These are phyloP conservation scores for Muntiacus muntjak DNA, from an alignment of 2,113 vertebrate genomes.

Conservation along the genomic window DNA sequence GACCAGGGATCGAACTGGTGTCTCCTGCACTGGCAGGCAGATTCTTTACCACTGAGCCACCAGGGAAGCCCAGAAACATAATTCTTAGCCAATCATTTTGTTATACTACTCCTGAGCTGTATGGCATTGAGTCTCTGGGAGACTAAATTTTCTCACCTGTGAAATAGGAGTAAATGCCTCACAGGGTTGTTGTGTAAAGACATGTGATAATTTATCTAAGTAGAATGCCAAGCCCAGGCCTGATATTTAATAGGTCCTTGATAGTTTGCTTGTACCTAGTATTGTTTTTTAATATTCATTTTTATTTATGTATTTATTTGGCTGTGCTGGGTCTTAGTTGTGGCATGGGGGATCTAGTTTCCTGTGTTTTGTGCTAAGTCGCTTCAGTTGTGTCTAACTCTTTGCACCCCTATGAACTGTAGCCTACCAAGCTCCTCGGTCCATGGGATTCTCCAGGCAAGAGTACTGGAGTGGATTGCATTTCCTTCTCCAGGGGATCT, in stretches of 20 bases:
- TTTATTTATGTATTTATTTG: background rate
- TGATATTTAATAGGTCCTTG: background rate
- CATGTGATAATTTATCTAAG: background rate
- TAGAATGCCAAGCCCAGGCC: background rate
- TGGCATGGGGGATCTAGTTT: background rate
- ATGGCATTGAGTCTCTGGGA: background rate
- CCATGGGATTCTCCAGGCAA: background rate
- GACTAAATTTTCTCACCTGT: conserved; percentile 2
- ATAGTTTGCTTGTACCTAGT: background rate
- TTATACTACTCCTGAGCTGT: background rate
- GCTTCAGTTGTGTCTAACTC: background rate
- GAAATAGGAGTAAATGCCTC: conserved; percentile 14
- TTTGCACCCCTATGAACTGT: background rate
- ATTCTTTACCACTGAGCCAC: background rate
- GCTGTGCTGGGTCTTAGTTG: background rate
- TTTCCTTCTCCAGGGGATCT: background rate
- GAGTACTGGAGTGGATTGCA: background rate
- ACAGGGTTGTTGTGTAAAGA: background rate
- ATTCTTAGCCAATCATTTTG: conserved; percentile 8
- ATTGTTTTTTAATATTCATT: background rate
- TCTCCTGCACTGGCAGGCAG: background rate
- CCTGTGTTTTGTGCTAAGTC: background rate
- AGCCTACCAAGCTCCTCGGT: background rate
- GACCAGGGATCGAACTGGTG: background rate
- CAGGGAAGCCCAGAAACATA: background rate